phyloP scores from a whole-genome alignment of 2,888 invertebrate species.

The Isoperla grammatica region DNA sequence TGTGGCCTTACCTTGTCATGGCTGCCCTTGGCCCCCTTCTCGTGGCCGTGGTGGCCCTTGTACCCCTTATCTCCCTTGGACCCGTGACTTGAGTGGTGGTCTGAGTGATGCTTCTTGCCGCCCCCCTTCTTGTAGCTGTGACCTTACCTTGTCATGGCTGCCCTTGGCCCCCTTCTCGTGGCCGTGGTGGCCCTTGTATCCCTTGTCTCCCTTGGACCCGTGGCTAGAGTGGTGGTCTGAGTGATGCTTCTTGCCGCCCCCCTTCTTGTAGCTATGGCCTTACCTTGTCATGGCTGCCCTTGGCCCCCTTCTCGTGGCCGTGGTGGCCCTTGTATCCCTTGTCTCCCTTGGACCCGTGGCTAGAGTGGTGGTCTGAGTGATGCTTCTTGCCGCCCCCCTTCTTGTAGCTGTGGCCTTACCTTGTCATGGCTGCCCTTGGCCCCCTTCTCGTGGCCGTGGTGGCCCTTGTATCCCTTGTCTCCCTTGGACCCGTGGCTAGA shows the following conservation, averaged over 20 bases:
- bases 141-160: constrained; percentile 50
- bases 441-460: constrained; percentile 47
- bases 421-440: constrained; percentile 37
- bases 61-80: constrained; percentile 76
- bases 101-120: constrained; percentile 61
- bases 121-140: constrained; percentile 76
- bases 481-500: constrained; percentile 74
- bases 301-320: constrained; percentile 26
- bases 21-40: constrained; percentile 72
- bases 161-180: constrained; percentile 3
- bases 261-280: constrained; percentile 72
- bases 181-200: constrained; percentile 71
- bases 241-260: constrained; percentile 64
- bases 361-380: constrained; percentile 58
- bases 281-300: constrained; percentile 46
- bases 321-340: constrained; percentile 79
- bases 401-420: constrained; percentile 67
- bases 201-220: constrained; percentile 73
- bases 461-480: constrained; percentile 75
- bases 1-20: constrained; percentile 65
- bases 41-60: constrained; percentile 71
- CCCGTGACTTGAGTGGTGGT: constrained; percentile 69
- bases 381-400: constrained; percentile 75
- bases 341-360: constrained; percentile 78
- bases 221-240: constrained; percentile 61